Evolutionary conservation across 2,113 vertebrate species (phyloP).

Genomic region (Phalacrocorax carbo): DNA sequence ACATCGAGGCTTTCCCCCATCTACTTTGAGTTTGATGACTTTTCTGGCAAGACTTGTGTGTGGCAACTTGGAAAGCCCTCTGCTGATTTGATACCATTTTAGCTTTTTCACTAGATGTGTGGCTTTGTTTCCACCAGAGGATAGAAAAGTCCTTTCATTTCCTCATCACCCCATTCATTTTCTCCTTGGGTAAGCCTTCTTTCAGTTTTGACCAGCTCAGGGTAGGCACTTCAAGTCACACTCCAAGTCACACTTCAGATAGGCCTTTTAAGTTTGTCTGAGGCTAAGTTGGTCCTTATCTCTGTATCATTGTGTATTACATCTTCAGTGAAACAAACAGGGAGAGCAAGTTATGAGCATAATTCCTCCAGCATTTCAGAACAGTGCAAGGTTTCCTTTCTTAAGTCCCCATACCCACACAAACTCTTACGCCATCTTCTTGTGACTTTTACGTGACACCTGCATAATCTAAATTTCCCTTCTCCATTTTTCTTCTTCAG

Average conservation of each 20-base stretch:
- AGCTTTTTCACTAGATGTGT: neutral
- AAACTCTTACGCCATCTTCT: rapidly evolving
- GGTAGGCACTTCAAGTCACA: neutral
- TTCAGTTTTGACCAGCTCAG: neutral
- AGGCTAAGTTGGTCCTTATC: neutral
- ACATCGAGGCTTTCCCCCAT: neutral
- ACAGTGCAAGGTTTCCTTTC: neutral
- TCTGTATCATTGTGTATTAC: neutral
- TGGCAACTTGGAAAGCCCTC: neutral
- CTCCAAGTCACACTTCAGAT: neutral
- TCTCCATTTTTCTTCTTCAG: neutral
- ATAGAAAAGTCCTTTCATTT: neutral
- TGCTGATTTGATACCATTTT: neutral
- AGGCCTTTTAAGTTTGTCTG: neutral
- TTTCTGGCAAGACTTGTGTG: neutral
- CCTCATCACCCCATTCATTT: neutral
- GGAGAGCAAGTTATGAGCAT: neutral
- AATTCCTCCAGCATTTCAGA: neutral
- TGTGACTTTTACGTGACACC: neutral
- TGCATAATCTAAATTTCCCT: neutral
- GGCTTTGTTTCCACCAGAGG: neutral
- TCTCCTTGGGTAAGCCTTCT: neutral
- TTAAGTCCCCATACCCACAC: neutral
- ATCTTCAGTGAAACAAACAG: neutral
- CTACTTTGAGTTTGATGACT: neutral